Percentiles rank a stretch among this genome's conserved stretches.
These are phyloP conservation scores for Macropodus opercularis DNA, from an alignment of 2,797 vertebrate species.

Conservation along the genomic window DNA sequence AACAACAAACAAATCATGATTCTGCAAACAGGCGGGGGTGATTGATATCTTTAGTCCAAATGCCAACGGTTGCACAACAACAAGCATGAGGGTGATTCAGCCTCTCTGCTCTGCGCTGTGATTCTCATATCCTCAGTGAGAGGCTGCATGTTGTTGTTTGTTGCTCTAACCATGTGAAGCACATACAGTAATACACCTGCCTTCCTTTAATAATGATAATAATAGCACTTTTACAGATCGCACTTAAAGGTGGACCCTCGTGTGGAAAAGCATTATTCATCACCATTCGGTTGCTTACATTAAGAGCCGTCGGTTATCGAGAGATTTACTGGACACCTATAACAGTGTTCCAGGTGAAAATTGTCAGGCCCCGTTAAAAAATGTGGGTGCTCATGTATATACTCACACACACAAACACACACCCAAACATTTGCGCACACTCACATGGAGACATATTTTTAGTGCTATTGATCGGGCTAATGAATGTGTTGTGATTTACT, in stretches of 20 bases:
- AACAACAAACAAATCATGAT: conserved; percentile 48
- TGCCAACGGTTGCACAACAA: conserved; percentile 60
- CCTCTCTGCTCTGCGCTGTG: conserved; percentile 2
- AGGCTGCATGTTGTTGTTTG: conserved; percentile 9
- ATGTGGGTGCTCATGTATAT: conserved; percentile 1
- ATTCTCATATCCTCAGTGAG: neutral
- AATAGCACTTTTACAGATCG: conserved; percentile 35
- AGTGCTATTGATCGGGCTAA: conserved; percentile 79
- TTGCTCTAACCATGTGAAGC: neutral
- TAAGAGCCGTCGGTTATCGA: conserved; percentile 31
- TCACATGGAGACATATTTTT: conserved; percentile 51
- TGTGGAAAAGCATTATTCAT: conserved; percentile 63
- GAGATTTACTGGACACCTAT: conserved; percentile 47
- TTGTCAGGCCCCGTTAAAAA: conserved; percentile 27
- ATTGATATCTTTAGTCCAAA: conserved; percentile 59
- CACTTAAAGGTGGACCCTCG: conserved; percentile 50
- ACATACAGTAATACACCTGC: neutral
- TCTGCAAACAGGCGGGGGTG: conserved; percentile 27
- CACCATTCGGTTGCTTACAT: conserved; percentile 55
- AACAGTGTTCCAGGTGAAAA: conserved; percentile 41
- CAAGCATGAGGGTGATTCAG: conserved; percentile 41
- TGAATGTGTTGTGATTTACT: conserved; percentile 80
- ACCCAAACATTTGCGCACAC: conserved; percentile 36
- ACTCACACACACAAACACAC: conserved; percentile 20
- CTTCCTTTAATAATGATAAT: conserved; percentile 14